Evolutionary conservation across 1,140 invertebrate genomes (phyloP), one percentile per base, ranked within the genome.

Genomic region (Drosophila triauraria): DNA sequence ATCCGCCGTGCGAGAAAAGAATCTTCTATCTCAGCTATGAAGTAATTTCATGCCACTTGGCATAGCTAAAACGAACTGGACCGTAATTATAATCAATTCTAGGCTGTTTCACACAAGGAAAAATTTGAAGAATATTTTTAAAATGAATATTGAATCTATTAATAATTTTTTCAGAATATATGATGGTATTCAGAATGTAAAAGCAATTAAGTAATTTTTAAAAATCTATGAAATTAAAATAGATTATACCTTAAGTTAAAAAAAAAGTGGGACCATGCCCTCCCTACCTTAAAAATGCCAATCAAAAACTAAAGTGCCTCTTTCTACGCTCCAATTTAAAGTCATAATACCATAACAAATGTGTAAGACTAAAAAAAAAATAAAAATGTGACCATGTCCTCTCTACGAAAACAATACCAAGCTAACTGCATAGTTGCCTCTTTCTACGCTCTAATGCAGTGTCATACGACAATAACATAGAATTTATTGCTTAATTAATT

Each of bases 81-180:
- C 69, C 51, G 58, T 46, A 88, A 88, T 88, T 88, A 90, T 78
- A 88, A 69, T 84, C 77, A 90, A 88, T 90, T 85, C 40, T 64
- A 48, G 64, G 3, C 27, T 67, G 13, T 44, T 13, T 9, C 12
- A 8, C 56, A 63, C 38, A 25, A 6, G 12, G 2, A 23, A 67
- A 46, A 15, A 59, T 1, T 8, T 0, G 1, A 15, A 32, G 6
- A 9, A 2, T n/a, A 10, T 43, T 44, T 2, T 27, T 27, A 5
- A 43, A 58, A 23, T 6, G 25, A 12, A 15, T 25, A 12, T 17
- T 12, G 0, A 3, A 3, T 40, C 4, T n/a, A 42, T 23, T n/a
- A 25, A 57, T 25, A 42, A 1, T 8, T 20, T 20, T 20, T 20
- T 0, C 0, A 8, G 30, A 53, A 53, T 35, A 7, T 7, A 3